A percentile compares a stretch with the other conserved stretches of the same genome.
Conservation (phyloP, 1,140 invertebrate species). For the Chymomyza costata region DNA sequence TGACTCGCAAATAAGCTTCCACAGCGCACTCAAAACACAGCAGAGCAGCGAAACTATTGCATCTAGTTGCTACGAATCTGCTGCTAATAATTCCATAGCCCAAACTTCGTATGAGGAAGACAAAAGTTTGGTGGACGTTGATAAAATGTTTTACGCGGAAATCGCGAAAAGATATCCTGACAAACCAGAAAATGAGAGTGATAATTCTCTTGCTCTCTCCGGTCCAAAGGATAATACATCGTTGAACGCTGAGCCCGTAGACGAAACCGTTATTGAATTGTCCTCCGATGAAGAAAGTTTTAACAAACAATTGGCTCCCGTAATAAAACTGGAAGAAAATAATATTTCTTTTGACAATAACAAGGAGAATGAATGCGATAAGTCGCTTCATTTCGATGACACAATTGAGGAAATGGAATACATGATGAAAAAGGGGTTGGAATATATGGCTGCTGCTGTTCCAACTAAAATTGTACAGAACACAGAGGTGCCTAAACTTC, state of each 20-base stretch:
- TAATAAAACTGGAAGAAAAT: slow-evolving; percentile 15
- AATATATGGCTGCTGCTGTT: slow-evolving; percentile 39
- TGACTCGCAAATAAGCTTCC: slow-evolving; percentile 44
- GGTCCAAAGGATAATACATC: background rate
- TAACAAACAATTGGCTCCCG: no score
- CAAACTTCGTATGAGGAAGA: slow-evolving; percentile 18
- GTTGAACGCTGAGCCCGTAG: slow-evolving; percentile 9
- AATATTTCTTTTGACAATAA: background rate
- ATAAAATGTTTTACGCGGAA: slow-evolving; percentile 57
- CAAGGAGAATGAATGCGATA: slow-evolving; percentile 19
- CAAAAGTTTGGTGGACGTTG: slow-evolving; percentile 33
- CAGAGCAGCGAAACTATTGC: slow-evolving; percentile 12
- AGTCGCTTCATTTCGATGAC: slow-evolving; percentile 72
- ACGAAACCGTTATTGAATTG: slow-evolving; percentile 44
- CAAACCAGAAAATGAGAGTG: background rate
- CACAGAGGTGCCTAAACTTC: background rate
- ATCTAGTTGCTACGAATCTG: slow-evolving; percentile 61
- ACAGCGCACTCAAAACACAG: slow-evolving; percentile 39
- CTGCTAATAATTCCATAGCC: slow-evolving; percentile 41
- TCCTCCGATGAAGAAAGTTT: slow-evolving; percentile 45
- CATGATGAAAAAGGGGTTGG: slow-evolving; percentile 68
- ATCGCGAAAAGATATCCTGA: slow-evolving; percentile 30
- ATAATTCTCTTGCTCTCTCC: no score
- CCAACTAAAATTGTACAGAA: background rate
- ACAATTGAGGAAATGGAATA: slow-evolving; percentile 75